phyloP scores from a whole-genome alignment of 2,888 invertebrate genomes.

The Brachylomia viminalis region DNA sequence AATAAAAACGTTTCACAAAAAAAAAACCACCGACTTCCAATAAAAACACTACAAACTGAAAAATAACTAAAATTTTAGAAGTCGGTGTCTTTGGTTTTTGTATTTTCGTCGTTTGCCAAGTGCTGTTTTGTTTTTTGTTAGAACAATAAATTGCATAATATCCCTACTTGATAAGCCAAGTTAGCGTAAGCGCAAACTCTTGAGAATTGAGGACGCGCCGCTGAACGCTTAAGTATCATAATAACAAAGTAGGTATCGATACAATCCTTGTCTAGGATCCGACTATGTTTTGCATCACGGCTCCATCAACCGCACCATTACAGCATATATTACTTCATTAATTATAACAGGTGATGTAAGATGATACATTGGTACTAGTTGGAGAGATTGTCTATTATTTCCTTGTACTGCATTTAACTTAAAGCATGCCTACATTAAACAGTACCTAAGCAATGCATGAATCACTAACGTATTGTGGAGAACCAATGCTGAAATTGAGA shows the following conservation, averaged over 20 bases:
- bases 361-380: background rate
- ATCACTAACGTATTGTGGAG: background rate
- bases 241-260: slow-evolving; percentile 22
- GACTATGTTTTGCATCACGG: background rate
- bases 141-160: background rate
- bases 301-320: background rate
- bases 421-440: background rate
- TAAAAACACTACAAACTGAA: no score
- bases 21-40: no score
- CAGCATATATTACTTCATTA: slow-evolving; percentile 17
- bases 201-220: slow-evolving; percentile 5
- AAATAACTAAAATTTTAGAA: no score
- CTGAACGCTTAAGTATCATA: background rate
- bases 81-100: no score
- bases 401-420: background rate
- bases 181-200: background rate
- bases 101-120: no score
- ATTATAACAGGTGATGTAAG: slow-evolving; percentile 4
- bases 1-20: no score
- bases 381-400: slow-evolving; percentile 2
- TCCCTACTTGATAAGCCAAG: background rate
- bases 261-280: slow-evolving; percentile 13
- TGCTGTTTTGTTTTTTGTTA: background rate
- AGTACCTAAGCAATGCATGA: background rate
- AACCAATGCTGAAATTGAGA: background rate